Base-by-base conservation (phyloP, 1,140 invertebrate species). In the Hermatobates lingyangjiaoensis region DNA sequence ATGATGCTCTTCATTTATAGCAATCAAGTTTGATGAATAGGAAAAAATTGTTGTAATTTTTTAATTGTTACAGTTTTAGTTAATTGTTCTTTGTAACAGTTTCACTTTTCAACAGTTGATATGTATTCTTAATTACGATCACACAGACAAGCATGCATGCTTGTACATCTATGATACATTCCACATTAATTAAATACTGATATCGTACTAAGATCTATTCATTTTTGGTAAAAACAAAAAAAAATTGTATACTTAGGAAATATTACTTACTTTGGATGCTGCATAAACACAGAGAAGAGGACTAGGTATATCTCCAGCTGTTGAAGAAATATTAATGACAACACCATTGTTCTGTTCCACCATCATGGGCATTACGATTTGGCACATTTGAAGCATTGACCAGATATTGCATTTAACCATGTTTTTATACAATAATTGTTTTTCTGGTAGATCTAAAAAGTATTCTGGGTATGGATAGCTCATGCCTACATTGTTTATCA, bases 401-500 rank as follows among this genome's bases (percentile, higher is more conserved):
- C 67, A 65, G 0, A 78, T 69, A 62, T 81, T 82, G 26, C 76
- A 63, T 57, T 75, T 71, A 18, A 76, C 63, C 54, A 77, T 66
- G 52, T 71, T 59, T 20, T 62, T 57, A 26, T 66, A 62, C 25
- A 68, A 51, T 55, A 58, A 60, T 25, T 49, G 38, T 23, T 44
- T 28, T 27, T 54, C 45, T 25, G 47, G 44, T 20, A 84, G 62
- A 15, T 82, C 73, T 1, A 83, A 67, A 63, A 90, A 88, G 59
- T 84, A 81, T 61, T 89, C 84, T 0, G 93, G 92, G 65, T 87
- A 77, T 0, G 78, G 70, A 65, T 95, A 95, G 48, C 85, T 88
- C 54, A 89, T 79, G 2, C 93, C 94, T 0, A 95, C 92, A 70
- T 97, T 98, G 66, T 98, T 98, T 3, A 98, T 77, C 10, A 97